A percentile compares a stretch with the other conserved stretches of the same genome.
Evolutionary conservation across 1,140 invertebrate genomes (phyloP).

Genomic region (Drosophila auraria): DNA sequence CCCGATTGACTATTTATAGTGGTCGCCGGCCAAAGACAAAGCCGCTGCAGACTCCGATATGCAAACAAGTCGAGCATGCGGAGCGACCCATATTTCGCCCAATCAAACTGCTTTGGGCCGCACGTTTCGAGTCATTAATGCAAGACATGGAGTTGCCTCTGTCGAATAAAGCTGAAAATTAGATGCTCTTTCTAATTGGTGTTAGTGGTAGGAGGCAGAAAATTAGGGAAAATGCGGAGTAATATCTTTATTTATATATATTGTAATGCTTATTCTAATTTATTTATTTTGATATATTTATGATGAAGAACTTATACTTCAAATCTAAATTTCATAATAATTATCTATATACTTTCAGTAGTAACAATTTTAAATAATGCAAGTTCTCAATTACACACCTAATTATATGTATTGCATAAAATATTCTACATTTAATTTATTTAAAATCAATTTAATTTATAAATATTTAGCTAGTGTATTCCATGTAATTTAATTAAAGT

Average conservation of each 20-base stretch:
- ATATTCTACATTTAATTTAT: background rate
- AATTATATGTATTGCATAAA: no score
- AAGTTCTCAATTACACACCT: no score
- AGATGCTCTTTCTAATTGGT: conserved; percentile 8
- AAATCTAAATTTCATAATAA: no score
- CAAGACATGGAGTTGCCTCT: conserved; percentile 12
- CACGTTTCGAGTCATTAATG: conserved; percentile 46
- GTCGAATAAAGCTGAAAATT: background rate
- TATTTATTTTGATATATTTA: no score
- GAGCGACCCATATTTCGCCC: conserved; percentile 46
- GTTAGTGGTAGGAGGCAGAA: no score
- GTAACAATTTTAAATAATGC: no score
- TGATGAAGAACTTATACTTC: no score
- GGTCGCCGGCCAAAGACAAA: conserved; percentile 29
- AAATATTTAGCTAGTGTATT: no score
- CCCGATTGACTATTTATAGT: conserved; percentile 65
- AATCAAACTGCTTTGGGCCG: conserved; percentile 45
- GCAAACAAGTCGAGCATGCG: conserved; percentile 52
- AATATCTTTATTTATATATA: no score
- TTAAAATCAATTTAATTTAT: no score
- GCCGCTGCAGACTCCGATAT: conserved; percentile 47
- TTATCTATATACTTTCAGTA: no score
- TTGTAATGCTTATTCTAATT: background rate
- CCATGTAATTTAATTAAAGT: no score
- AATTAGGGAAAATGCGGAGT: background rate